Evolutionary conservation across 1,140 invertebrate species (phyloP), one percentile per base, ranked within the genome.

Genomic region (Zaprionus inermis): DNA sequence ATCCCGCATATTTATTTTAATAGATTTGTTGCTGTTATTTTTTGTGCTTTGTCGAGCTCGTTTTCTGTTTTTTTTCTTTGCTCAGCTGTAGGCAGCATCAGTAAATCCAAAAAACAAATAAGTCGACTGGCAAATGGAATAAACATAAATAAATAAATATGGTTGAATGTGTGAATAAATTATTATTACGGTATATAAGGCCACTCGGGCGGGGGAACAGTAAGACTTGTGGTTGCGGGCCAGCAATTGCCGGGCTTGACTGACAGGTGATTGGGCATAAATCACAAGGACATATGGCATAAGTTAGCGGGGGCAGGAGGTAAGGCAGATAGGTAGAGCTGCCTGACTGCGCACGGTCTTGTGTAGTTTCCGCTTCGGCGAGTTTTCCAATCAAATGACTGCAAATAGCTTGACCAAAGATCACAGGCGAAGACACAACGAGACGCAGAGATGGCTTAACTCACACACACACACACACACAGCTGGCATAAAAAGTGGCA

Each of bases 381-480:
- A 18, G 63, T 79, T 89, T 86, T 89, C 81, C 83, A 88, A 88
- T 88, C 83, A 88, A 89, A 89, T 89, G 60, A 75, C 70, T 88
- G 79, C 76, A 59, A 69, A 56, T 44, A 66, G 44, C 79, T 81
- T 81, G 66, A 66, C 59, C 76, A 85, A 64, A 81, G 83, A 86
- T 82, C 79, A 85, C 67, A 88, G 69, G 38, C 70, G 24, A 20
- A 44, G 64, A 60, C 64, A 68, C 64, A 69, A 65, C 30, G 32
- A 56, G 71, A 57, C 56, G 65, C 7, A 32, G 60, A 68, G 56
- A 73, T 60, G 18, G 52, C 66, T 41, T 76, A 71, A 71, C 60
- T 61, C 41, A 49, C 49, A 41, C 61, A 32, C 46, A 71, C 24
- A 44, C 7, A 30, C 52, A 32, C 20, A 56, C 20, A 36, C 22